A percentile compares a stretch with the other conserved stretches of the same genome.
These are phyloP conservation scores for Strix aluco DNA, from an alignment of 2,113 vertebrate species.

Conservation along the genomic window DNA sequence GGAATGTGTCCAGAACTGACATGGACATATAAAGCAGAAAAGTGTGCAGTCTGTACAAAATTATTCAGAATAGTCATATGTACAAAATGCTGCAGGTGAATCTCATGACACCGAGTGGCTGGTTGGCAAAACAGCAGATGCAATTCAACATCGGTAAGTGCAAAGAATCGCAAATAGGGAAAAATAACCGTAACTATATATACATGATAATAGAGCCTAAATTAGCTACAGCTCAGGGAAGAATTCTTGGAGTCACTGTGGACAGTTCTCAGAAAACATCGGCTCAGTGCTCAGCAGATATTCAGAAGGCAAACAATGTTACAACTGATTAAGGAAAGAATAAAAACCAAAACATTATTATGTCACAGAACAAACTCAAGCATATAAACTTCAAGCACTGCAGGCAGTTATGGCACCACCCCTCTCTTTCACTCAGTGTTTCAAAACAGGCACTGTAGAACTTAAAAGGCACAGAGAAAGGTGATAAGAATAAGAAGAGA, in stretches of 20 bases:
- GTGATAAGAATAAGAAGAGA: conserved; percentile 5
- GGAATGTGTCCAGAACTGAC: neutral
- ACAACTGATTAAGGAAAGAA: neutral
- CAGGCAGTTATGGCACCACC: neutral
- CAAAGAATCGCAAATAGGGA: neutral
- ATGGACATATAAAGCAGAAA: neutral
- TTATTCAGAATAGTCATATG: neutral
- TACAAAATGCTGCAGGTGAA: neutral
- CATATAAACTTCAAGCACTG: neutral
- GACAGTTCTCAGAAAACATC: neutral
- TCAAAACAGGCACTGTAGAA: neutral
- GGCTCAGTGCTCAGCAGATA: neutral
- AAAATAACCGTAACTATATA: neutral
- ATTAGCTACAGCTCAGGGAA: neutral
- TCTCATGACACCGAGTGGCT: neutral
- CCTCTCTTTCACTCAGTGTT: neutral
- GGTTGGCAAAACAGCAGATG: neutral
- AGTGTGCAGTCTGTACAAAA: neutral
- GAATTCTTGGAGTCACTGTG: neutral
- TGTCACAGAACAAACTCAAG: neutral
- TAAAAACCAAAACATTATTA: neutral
- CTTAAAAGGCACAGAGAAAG: neutral
- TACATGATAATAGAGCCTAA: neutral
- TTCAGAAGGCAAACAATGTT: neutral
- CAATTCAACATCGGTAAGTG: neutral